A percentile compares a stretch with the other conserved stretches of the same genome.
Evolutionary conservation across 2,888 invertebrate genomes (phyloP).

Genomic region (Caenorhabditis angaria): DNA sequence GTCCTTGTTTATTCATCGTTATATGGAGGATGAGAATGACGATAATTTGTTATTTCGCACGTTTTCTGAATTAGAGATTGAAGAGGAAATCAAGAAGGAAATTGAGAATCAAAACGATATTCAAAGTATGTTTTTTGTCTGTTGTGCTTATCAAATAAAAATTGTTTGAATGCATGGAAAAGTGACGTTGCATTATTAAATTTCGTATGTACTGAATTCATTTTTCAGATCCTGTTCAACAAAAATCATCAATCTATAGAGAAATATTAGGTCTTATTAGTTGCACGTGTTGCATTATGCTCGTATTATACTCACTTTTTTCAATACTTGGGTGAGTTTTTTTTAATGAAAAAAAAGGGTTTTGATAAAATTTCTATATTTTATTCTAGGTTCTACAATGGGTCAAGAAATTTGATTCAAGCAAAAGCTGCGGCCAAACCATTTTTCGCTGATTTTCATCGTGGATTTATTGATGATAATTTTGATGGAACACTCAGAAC

Average conservation of each 20-base stretch:
- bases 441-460: slow-evolving; percentile 26
- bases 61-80: background rate
- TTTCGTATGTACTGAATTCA: background rate
- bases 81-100: background rate
- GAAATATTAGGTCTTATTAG: slow-evolving; percentile 6
- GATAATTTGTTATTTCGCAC: slow-evolving; percentile 16
- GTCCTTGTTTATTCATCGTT: background rate
- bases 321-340: slow-evolving; percentile 19
- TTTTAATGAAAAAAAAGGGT: background rate
- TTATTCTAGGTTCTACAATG: background rate
- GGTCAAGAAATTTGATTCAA: background rate
- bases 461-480: slow-evolving; percentile 28
- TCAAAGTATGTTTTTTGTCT: background rate
- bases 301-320: slow-evolving; percentile 17
- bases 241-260: slow-evolving; percentile 2
- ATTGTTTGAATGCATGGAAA: background rate
- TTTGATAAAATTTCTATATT: background rate
- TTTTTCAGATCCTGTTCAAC: background rate
- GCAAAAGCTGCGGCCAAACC: slow-evolving; percentile 29
- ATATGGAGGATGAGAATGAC: slow-evolving; percentile 8
- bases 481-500: slow-evolving; percentile 24
- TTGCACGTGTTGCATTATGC: background rate
- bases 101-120: background rate
- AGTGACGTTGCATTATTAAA: slow-evolving; percentile 33
- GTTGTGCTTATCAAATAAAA: background rate